These are phyloP conservation scores for Astyanax mexicanus DNA, from an alignment of 2,797 vertebrate species.

Conservation along the genomic window DNA sequence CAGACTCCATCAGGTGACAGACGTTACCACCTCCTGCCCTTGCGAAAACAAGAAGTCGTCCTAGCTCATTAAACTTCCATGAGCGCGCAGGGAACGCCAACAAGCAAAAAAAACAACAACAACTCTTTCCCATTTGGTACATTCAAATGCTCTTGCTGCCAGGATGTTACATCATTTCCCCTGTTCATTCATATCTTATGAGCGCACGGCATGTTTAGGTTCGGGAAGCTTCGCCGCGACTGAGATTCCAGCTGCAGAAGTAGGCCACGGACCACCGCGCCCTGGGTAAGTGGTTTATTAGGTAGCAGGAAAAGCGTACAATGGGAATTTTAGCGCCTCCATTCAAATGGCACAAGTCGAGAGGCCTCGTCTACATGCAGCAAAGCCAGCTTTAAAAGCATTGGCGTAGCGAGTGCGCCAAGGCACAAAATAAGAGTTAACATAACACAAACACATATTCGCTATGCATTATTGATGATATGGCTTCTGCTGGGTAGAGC, in stretches of 20 bases:
- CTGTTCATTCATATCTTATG: constrained; percentile 29
- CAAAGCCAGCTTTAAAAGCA: constrained; percentile 28
- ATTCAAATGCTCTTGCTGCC: constrained; percentile 13
- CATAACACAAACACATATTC: constrained; percentile 35
- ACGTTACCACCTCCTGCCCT: not conserved
- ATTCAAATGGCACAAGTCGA: not conserved
- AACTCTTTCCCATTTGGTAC: constrained; percentile 25
- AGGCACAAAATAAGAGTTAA: constrained; percentile 34
- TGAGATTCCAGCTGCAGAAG: constrained; percentile 10
- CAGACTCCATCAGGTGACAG: constrained; percentile 14
- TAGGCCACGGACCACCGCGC: not conserved
- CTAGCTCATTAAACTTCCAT: constrained; percentile 28
- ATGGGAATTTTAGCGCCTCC: constrained; percentile 13
- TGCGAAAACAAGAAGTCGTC: not conserved
- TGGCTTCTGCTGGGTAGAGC: constrained; percentile 15
- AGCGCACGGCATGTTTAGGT: constrained; percentile 1
- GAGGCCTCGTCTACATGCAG: constrained; percentile 4
- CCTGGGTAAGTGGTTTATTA: constrained; percentile 8
- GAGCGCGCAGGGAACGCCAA: not conserved
- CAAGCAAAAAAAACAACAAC: not conserved
- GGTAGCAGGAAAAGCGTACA: not conserved
- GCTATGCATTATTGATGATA: constrained; percentile 45
- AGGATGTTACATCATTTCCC: constrained; percentile 13
- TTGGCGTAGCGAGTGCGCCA: not conserved
- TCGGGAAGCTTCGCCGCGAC: not conserved